Evolutionary conservation across 2,113 vertebrate species (phyloP), one percentile per base, ranked within the genome.

Genomic region (Lamprologus lemairii): DNA sequence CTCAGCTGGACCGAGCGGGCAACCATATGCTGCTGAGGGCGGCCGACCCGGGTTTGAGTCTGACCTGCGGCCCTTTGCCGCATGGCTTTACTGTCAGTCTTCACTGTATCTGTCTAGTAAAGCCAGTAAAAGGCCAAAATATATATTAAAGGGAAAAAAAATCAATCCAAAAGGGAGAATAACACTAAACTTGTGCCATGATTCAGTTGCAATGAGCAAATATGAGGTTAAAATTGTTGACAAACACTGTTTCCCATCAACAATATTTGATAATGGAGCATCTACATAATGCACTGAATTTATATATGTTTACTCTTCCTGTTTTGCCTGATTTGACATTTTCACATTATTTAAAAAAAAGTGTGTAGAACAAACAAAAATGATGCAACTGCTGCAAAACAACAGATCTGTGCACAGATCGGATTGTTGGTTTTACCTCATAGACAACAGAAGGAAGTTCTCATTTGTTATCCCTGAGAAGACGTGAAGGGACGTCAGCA

Each of bases 1-100:
- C 1, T 63, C 31, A 63, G 9, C 31, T 35, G 58, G 31, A 35
- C 9, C 0, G 2, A 35, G 58, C 1, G 0, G 6, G 9, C 6
- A 63, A 35, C 58, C 3, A n/a, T 35, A 35, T 3, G 17, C 31
- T 12, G 58, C 31, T 7, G 58, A 63, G 58, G 58, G 6, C 0
- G 4, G 17, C 31, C 17, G 2, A 35, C 9, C 58, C 4, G 0
- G 31, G 58, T n/a, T 63, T 0, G 0, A 63, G 58, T 63, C 31
- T 63, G 58, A 35, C 31, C 17, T 0, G 1, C 2, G 0, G 58
- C 58, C 58, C 9, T n/a, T 63, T 63, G 31, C 17, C 1, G 0
- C 31, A 7, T 35, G 31, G 31, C 31, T 63, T 63, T 63, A 2
- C 31, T 35, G 17, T 63, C 17, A 35, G 58, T 63, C 58, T 63